These are phyloP conservation scores for Bimastos eiseni DNA, from an alignment of 2,888 invertebrate species.

Conservation along the genomic window DNA sequence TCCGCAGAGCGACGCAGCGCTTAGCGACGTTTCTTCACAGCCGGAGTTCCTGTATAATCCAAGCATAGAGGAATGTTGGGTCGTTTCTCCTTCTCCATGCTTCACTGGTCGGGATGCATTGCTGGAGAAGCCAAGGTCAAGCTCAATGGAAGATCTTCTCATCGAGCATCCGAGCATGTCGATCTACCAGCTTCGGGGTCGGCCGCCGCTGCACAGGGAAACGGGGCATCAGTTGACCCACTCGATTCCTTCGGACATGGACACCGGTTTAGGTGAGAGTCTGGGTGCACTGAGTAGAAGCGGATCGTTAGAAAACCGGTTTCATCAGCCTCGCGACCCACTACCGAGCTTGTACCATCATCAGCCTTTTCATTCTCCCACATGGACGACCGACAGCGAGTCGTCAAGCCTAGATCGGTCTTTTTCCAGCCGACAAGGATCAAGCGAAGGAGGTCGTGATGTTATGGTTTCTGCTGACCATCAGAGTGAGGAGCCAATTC, in stretches of 20 bases:
- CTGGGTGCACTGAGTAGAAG: neutral
- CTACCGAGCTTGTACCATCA: neutral
- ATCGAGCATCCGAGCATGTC: conserved; percentile 79
- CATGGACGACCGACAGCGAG: neutral
- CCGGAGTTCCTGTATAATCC: conserved; percentile 33
- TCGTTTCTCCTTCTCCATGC: conserved; percentile 80
- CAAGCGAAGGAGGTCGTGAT: neutral
- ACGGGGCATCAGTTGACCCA: neutral
- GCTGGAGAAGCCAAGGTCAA: conserved; percentile 60
- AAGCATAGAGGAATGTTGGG: conserved; percentile 68
- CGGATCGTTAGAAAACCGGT: neutral
- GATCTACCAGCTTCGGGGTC: conserved; percentile 53
- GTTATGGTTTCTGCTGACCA: neutral
- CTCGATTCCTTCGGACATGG: neutral
- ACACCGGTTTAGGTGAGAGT: neutral
- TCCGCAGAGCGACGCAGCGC: neutral
- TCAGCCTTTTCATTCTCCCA: neutral
- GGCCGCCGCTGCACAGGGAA: conserved; percentile 28
- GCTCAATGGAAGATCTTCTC: conserved; percentile 77
- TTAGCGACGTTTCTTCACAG: conserved; percentile 31
- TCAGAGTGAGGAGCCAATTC: neutral
- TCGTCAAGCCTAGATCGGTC: neutral
- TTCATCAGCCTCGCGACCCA: neutral
- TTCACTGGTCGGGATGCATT: conserved; percentile 68
- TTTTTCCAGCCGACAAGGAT: neutral